A percentile compares a stretch with the other conserved stretches of the same genome.
phyloP scores from a whole-genome alignment of 37 sponge, comb jelly and placozoan genomes.

The Spongia lamella region DNA sequence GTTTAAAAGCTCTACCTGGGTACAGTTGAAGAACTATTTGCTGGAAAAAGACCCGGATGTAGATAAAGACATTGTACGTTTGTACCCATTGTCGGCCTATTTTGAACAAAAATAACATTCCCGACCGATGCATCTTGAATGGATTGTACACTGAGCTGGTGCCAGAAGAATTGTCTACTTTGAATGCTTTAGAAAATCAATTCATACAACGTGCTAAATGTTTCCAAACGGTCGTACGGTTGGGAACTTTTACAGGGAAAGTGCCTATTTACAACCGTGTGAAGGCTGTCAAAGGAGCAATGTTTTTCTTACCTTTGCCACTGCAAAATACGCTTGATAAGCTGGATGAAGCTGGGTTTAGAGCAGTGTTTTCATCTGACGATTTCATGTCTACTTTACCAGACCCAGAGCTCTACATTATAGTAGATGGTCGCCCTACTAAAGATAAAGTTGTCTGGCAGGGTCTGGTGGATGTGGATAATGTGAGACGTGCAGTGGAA shows the following conservation, averaged over 20 bases:
- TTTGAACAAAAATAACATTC: conserved; percentile 41
- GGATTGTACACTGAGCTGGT: conserved; percentile 41
- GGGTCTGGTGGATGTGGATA: conserved; percentile 26
- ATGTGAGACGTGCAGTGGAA: conserved; percentile 19
- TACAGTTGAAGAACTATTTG: conserved; percentile 20
- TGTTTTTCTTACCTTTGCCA: conserved; percentile 56
- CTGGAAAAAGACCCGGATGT: neutral
- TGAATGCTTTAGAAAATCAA: conserved; percentile 48
- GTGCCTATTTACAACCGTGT: conserved; percentile 38
- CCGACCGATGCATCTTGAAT: conserved; percentile 59
- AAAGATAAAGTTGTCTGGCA: conserved; percentile 30
- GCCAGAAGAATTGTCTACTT: conserved; percentile 32
- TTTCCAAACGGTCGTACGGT: conserved; percentile 53
- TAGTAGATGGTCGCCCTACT: conserved; percentile 25
- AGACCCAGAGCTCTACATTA: conserved; percentile 33
- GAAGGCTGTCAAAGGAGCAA: conserved; percentile 38
- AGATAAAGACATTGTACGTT: conserved; percentile 15
- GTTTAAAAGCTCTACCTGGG: conserved; percentile 26
- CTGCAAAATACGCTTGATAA: conserved; percentile 41
- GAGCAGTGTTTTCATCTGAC: too few species aligned
- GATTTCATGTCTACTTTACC: conserved; percentile 19
- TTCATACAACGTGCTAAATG: conserved; percentile 61
- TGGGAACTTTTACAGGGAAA: conserved; percentile 56
- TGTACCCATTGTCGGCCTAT: conserved; percentile 52
- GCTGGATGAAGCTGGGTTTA: too few species aligned